phyloP scores from a whole-genome alignment of 2,888 invertebrate species.

The Metopia argyrocephala region DNA sequence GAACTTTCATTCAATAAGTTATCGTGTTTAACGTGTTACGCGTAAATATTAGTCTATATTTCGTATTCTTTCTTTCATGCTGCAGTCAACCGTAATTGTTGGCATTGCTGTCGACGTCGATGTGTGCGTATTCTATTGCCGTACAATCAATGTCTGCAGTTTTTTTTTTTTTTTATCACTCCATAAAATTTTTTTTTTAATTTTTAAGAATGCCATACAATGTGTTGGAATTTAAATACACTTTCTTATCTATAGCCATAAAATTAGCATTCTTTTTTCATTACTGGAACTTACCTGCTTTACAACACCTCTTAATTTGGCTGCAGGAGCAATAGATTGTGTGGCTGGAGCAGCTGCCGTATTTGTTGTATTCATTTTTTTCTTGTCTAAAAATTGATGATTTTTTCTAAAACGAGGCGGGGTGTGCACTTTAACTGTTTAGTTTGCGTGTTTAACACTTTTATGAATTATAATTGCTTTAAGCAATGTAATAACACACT shows the following conservation, averaged over 20 bases:
- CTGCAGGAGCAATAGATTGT: conserved; percentile 71
- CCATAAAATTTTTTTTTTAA: conserved; percentile 8
- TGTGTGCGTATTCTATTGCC: conserved; percentile 59
- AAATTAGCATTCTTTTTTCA: conserved; percentile 11
- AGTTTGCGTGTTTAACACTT: conserved; percentile 26
- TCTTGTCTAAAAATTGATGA: conserved; percentile 67
- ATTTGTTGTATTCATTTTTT: conserved; percentile 72
- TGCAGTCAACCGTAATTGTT: conserved; percentile 67
- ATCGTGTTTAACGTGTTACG: conserved; percentile 58
- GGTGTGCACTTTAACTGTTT: conserved; percentile 56
- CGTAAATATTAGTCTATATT: conserved; percentile 62
- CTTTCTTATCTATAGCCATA: conserved; percentile 17
- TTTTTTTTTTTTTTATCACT: conserved; percentile 17
- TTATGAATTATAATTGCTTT: conserved; percentile 31
- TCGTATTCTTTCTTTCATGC: conserved; percentile 71
- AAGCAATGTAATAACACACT: conserved; percentile 43
- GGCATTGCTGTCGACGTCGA: conserved; percentile 64
- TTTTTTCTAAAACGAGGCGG: conserved; percentile 45
- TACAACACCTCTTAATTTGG: conserved; percentile 74
- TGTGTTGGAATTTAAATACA: conserved; percentile 58
- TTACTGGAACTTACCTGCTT: conserved; percentile 75
- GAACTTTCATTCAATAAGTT: conserved; percentile 73
- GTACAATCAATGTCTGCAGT: conserved; percentile 55
- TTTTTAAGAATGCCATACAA: conserved; percentile 25
- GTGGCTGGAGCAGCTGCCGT: conserved; percentile 74